Evolutionary conservation across 2,888 invertebrate species (phyloP).

Genomic region (Chaetoderma sp.): DNA sequence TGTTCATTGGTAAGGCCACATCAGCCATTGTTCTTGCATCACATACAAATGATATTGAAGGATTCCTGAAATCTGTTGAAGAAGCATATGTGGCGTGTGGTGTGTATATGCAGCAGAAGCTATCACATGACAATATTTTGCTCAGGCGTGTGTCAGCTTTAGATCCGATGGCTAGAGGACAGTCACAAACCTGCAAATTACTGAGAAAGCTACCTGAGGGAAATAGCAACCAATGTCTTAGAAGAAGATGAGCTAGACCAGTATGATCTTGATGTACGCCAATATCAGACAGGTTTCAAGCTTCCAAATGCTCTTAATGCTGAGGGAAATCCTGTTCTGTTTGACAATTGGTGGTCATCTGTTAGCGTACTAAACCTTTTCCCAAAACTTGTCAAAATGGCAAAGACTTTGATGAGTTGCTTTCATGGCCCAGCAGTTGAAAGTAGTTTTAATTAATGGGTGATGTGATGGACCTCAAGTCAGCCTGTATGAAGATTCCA

Average conservation of each 20-base stretch:
- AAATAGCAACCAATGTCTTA: too few species aligned
- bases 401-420: neutral
- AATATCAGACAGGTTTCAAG: too few species aligned
- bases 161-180: neutral
- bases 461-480: neutral
- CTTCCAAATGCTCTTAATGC: too few species aligned
- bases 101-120: neutral
- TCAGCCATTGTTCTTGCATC: neutral
- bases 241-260: too few species aligned
- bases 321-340: too few species aligned
- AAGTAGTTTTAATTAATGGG: neutral
- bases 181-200: too few species aligned
- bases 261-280: too few species aligned
- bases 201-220: too few species aligned
- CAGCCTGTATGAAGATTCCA: neutral
- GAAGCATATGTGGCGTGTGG: neutral
- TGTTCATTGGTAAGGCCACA: neutral
- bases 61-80: neutral
- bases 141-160: neutral
- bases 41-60: neutral
- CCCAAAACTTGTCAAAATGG: too few species aligned
- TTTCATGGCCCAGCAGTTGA: slow-evolving; percentile 6
- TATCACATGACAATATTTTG: neutral
- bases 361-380: too few species aligned
- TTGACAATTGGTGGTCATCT: too few species aligned